Conservation (phyloP, 2,113 vertebrate genomes). For the Pelusios castaneus region DNA sequence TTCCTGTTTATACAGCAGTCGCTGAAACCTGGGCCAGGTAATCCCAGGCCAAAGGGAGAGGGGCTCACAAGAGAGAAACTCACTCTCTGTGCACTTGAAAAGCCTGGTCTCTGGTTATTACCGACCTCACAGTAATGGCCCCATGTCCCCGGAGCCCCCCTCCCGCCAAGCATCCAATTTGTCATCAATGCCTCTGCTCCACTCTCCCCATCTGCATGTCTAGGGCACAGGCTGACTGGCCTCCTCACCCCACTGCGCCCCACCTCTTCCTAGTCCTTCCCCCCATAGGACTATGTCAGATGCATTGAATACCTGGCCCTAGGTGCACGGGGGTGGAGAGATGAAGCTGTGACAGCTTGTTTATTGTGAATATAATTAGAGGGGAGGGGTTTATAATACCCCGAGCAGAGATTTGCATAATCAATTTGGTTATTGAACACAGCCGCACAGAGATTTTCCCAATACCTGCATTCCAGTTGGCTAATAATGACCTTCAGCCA, state of each 20-base stretch:
- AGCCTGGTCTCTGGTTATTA: background rate
- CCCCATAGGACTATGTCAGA: rapidly evolving
- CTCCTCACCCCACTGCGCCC: background rate
- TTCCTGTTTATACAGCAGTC: background rate
- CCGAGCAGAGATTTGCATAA: background rate
- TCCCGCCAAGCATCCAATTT: background rate
- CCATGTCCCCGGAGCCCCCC: background rate
- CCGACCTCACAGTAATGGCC: background rate
- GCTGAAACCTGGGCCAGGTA: background rate
- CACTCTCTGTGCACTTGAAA: background rate
- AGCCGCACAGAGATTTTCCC: rapidly evolving
- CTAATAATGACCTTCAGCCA: rapidly evolving
- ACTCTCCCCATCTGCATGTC: background rate
- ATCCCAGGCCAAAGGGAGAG: background rate
- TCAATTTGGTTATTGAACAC: rapidly evolving
- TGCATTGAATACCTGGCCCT: rapidly evolving
- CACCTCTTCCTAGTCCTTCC: rapidly evolving
- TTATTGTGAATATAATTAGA: background rate
- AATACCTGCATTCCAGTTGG: rapidly evolving
- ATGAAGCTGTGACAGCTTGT: rapidly evolving
- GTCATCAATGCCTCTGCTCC: background rate
- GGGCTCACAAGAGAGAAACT: background rate
- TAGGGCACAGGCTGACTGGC: background rate
- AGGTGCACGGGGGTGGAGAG: rapidly evolving
- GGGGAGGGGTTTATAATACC: rapidly evolving